Base-by-base conservation (phyloP, 2,888 invertebrate genomes). In the Spodoptera picta region DNA sequence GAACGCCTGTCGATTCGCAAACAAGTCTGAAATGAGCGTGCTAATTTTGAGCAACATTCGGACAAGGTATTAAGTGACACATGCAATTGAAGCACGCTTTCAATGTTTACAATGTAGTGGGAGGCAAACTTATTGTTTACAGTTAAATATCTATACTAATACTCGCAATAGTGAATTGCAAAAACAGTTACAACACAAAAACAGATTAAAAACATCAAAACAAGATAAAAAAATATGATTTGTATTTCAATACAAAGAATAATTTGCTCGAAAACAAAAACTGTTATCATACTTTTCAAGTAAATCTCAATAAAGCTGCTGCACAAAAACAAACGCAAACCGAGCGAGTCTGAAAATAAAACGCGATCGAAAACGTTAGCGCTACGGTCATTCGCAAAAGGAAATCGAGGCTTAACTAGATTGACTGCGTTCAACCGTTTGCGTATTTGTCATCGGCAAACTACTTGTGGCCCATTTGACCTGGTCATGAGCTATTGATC, bases 361-460 rank as follows among this genome's bases (percentile, higher is more conserved):
- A 77, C 64, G 63, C 61, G 49, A 77, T 75, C 60, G 69, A 69
- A 73, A 68, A 77, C 62, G 75, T 77, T 75, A 54, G 60, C 65
- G 64, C 61, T 45, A 52, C 63, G 70, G 66, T 73, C 78, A 77
- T 77, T 77, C 63, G 60, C 66, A 70, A 77, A 73, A 73, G 77
- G 77, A 77, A 77, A 77, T 77, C 75, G 78, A 75, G 70, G 55
- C 65, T 50, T 77, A 75, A 77, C 78, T 51, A 48, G 65, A 77
- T 75, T 75, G 69, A 57, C 69, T 73, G 47, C 58, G 60, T 49
- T 77, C 64, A 43, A 24, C 27, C 60, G 64, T 44, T 75, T 68
- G 69, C 66, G 65, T 77, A 60, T 77, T 72, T 77, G 75, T 62
- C 52, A 56, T 51, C 45, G 27, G 47, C 61, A 57, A 69, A 65